Evolutionary conservation across 1,140 invertebrate species (phyloP).

Genomic region (Venturia canescens): DNA sequence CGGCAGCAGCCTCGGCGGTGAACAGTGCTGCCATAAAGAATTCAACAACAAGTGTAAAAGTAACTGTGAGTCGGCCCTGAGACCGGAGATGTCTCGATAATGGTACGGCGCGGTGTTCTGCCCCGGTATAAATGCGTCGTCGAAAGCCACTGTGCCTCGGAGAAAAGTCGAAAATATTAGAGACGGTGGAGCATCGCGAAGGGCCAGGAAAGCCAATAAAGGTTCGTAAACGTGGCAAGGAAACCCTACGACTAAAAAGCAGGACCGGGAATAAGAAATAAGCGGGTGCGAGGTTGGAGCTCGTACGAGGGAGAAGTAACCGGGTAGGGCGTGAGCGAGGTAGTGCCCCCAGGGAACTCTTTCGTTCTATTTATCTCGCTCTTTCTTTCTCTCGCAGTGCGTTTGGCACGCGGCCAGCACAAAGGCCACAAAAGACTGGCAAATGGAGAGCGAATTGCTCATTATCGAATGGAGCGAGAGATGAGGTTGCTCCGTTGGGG

Average conservation of each 20-base stretch:
- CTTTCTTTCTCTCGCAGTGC: constrained; percentile 15
- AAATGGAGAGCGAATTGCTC: constrained; percentile 71
- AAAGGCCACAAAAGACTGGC: constrained; percentile 67
- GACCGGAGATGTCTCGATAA: background rate
- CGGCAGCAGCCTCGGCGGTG: background rate
- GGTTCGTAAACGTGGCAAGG: constrained; percentile 18
- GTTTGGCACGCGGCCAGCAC: constrained; percentile 62
- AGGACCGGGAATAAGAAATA: constrained; percentile 43
- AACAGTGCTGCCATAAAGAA: too few species aligned
- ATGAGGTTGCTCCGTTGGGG: constrained; percentile 48
- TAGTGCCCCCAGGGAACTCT: constrained; percentile 5
- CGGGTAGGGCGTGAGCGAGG: constrained; percentile 39
- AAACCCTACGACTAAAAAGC: constrained; percentile 9
- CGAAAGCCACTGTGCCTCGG: background rate
- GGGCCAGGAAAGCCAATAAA: constrained; percentile 40
- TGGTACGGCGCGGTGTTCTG: background rate
- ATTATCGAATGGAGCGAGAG: constrained; percentile 65
- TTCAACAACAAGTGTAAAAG: constrained; percentile 7
- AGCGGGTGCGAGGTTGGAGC: constrained; percentile 6
- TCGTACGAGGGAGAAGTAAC: background rate
- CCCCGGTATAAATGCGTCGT: background rate
- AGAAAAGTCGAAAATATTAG: background rate
- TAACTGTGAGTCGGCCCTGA: background rate
- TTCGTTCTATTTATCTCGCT: constrained; percentile 7
- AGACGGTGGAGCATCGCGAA: background rate